Percentiles rank a stretch among this genome's conserved stretches.
These are phyloP conservation scores for Dimorphilus gyrociliatus DNA, from an alignment of 2,888 invertebrate genomes.

Conservation along the genomic window DNA sequence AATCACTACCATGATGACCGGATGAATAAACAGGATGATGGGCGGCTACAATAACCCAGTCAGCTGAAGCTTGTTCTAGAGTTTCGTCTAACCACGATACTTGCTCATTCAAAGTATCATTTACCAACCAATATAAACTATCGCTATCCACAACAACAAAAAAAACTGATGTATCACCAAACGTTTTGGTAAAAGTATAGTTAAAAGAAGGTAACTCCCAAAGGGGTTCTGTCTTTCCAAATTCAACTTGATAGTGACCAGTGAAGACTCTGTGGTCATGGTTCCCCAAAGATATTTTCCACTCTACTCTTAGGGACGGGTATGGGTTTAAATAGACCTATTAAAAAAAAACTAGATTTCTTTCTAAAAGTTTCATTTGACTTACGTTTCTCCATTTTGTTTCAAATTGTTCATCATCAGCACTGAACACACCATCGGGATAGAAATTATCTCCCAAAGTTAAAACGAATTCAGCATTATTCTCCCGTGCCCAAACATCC, in stretches of 20 bases:
- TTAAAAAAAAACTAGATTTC: background rate
- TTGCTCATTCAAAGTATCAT: slow-evolving; percentile 1
- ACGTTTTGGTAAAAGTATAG: background rate
- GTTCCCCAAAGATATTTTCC: slow-evolving; percentile 7
- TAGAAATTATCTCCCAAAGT: slow-evolving; percentile 3
- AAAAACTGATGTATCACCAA: too few species aligned
- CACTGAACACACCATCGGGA: slow-evolving; percentile 1
- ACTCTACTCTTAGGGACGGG: slow-evolving; percentile 1
- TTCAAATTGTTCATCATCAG: slow-evolving; percentile 1
- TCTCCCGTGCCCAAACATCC: slow-evolving; percentile 1
- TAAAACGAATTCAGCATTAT: background rate
- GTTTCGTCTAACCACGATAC: slow-evolving; percentile 4
- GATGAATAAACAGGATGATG: slow-evolving; percentile 5
- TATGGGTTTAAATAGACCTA: background rate
- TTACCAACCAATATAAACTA: background rate
- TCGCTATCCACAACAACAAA: too few species aligned
- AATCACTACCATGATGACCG: slow-evolving; percentile 4
- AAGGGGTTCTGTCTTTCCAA: background rate
- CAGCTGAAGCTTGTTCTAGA: slow-evolving; percentile 3
- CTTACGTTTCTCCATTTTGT: slow-evolving; percentile 4
- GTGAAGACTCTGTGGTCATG: slow-evolving; percentile 7
- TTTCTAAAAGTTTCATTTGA: slow-evolving; percentile 1
- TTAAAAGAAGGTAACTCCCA: too few species aligned
- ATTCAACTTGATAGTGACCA: slow-evolving; percentile 4
- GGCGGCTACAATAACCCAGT: slow-evolving; percentile 5